Base-by-base conservation (phyloP, 2,888 invertebrate species). In the Bhutanitis thaidina region DNA sequence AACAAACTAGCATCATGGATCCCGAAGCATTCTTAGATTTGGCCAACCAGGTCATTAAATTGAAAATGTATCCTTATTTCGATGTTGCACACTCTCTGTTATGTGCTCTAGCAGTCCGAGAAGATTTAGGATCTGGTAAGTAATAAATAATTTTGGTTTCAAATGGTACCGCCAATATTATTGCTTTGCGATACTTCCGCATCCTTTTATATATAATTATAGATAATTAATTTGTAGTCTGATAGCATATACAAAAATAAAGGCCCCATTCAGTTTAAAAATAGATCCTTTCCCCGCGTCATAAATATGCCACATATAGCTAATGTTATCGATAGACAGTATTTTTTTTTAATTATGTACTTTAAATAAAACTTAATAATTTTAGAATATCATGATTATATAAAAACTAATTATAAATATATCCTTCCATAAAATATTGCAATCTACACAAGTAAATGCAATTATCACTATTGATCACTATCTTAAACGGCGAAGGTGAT, bases 21-120 rank as follows among this genome's bases (percentile, higher is more conserved):
- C 96, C 97, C 80, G 97, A 97, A 91, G 95, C 97, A 59, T 98
- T 98, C 90, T 92, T 99, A 78, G 98, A 98, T 89, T 93, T 98
- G 92, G 98, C 99, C 91, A 98, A 98, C 90, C 97, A 97, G 93
- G 97, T 99, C 91, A 97, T 98, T 69, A 98, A 98, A 89, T 91
- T 99, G 67, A 98, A 99, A 92, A 99, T 99, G 98, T 99, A 96
- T 80, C 99, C 99, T 49, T 99, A 98, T 91, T 99, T 99, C 89
- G 99, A 99, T 84, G 95, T 98, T 71, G 98, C 98, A 65, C 98
- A 99, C 90, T 97, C 97, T 85, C 92, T 97, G 69, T 91, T 98
- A 66, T 97, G 97, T 90, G 97, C 98, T 74, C 91, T 98, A 69
- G 95, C 96, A 70, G 98, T 98, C 62, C 92, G 98, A 73, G 98